Evolutionary conservation across 2,888 invertebrate genomes (phyloP), one percentile per base, ranked within the genome.

Genomic region (Hipparchia semele): DNA sequence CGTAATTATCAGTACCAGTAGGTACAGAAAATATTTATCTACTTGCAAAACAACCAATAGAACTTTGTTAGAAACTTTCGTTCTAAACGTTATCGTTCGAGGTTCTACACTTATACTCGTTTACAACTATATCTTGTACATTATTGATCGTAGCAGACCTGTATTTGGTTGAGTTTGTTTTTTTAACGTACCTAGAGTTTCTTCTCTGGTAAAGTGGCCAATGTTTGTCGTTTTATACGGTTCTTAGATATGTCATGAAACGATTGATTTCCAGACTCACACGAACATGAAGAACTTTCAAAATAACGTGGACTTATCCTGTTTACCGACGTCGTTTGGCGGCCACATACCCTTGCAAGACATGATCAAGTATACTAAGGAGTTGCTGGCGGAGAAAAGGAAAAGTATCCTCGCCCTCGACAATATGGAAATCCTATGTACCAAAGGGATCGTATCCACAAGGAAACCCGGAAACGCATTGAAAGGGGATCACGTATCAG

Each of bases 271-370:
- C 61, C 87, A 95, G 95, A 86, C 95, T 39, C 94, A 96, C 83
- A 91, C 94, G 68, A 95, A 94, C 71, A 80, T 95, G 6, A 94
- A 95, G 68, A 95, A 95, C 9, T 86, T 97, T 8, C 94, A 95
- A 76, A 94, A 95, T 76, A 86, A 91, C 67, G 86, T 97, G 2
- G 96, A 96, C 78, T 81, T 91, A 0, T 91, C 92, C 10, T 96
- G 96, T 74, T 90, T 98, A 60, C 97, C 98, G 0, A 92, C 95
- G 46, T 96, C 96, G 80, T 96, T 96, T 83, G 97, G 97, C 0
- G 97, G 97, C 1, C 89, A 91, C 5, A 95, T 97, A 80, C 95
- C 96, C 8, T 90, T 96, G 84, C 92, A 95, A 46, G 96, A 96
- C 76, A 97, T 98, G 97, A 95, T 97, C 12, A 94, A 94, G 67